Evolutionary conservation across 1,140 invertebrate genomes (phyloP).

Genomic region (Hyphantria cunea): DNA sequence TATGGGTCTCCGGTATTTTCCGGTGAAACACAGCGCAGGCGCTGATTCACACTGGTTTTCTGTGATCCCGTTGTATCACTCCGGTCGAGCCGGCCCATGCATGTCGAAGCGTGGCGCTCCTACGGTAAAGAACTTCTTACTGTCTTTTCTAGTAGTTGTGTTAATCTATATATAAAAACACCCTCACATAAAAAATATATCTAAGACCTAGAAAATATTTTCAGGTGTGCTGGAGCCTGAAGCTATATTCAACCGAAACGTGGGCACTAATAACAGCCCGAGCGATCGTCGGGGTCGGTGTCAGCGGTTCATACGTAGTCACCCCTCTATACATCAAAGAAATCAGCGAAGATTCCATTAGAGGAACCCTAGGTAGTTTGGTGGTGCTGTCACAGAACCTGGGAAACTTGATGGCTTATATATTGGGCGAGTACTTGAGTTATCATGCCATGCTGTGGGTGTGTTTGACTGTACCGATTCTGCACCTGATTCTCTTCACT

Average conservation of each 20-base stretch:
- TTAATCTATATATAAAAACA: too few species aligned
- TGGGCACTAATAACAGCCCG: conserved; percentile 69
- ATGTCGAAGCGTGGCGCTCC: too few species aligned
- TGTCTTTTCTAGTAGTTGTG: too few species aligned
- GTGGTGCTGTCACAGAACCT: conserved; percentile 68
- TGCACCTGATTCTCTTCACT: conserved; percentile 61
- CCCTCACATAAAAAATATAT: too few species aligned
- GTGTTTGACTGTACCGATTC: conserved; percentile 57
- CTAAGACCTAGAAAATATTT: conserved; percentile 18
- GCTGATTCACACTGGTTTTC: too few species aligned
- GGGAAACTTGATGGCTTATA: conserved; percentile 64
- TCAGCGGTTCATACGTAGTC: conserved; percentile 65
- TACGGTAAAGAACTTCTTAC: too few species aligned
- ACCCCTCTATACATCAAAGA: conserved; percentile 72
- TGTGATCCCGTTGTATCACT: too few species aligned
- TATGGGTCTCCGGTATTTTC: too few species aligned
- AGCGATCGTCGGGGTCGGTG: conserved; percentile 58
- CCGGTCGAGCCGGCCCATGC: too few species aligned
- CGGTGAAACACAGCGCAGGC: too few species aligned
- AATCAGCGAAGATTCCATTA: conserved; percentile 67
- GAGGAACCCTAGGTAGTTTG: conserved; percentile 62
- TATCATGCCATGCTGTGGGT: conserved; percentile 66
- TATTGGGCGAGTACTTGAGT: conserved; percentile 64
- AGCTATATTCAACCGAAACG: conserved; percentile 64
- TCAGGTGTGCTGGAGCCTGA: conserved; percentile 66